Evolutionary conservation across 2,113 vertebrate genomes (phyloP).

Genomic region (Pseudorhombus dupliciocellatus): DNA sequence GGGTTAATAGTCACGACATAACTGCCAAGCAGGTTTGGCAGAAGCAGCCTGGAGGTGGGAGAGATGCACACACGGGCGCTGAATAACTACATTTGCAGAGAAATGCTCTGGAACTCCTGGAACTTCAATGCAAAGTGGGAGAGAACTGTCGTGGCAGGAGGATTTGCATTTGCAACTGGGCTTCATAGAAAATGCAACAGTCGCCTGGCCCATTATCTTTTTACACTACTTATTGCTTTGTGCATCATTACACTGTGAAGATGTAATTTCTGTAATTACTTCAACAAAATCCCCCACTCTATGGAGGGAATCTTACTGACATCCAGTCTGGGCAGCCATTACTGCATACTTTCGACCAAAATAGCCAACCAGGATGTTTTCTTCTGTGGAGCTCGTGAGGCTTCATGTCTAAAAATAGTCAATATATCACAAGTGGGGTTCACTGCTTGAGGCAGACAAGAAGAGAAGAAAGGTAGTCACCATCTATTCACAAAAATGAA

Average conservation of each 20-base stretch:
- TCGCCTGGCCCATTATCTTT: too few relatives aligned
- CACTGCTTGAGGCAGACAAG: background rate
- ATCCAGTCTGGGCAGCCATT: background rate
- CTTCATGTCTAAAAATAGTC: constrained; percentile 35
- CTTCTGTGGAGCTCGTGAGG: background rate
- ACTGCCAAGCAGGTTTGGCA: constrained; percentile 9
- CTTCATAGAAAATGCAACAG: background rate
- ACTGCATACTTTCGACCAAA: constrained; percentile 16
- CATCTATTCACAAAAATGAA: background rate
- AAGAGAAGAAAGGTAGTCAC: background rate
- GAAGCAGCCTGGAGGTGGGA: constrained; percentile 33
- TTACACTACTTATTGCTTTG: background rate
- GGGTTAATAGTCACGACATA: constrained; percentile 39
- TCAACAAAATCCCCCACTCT: background rate
- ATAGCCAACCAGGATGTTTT: constrained; percentile 34
- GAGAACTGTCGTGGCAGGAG: background rate
- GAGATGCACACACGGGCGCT: constrained; percentile 3
- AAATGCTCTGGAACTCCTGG: background rate
- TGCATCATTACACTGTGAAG: background rate
- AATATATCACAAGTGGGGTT: background rate
- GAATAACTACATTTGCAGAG: constrained; percentile 6
- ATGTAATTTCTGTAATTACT: background rate
- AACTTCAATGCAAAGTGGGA: background rate
- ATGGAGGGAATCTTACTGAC: background rate
- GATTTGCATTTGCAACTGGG: background rate